phyloP scores from a whole-genome alignment of 2,797 vertebrate genomes.

The Pseudopleuronectes americanus region DNA sequence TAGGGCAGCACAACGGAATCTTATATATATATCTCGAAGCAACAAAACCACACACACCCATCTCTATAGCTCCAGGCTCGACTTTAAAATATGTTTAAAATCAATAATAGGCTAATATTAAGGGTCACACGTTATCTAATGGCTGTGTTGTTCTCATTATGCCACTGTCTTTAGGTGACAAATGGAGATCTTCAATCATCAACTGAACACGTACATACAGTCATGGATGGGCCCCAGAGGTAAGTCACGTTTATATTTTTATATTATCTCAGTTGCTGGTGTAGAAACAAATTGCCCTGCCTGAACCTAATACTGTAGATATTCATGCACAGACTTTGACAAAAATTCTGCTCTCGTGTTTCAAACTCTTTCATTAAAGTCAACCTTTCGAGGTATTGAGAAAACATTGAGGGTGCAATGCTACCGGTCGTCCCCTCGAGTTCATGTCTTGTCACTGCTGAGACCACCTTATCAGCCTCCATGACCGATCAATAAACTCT shows the following conservation, averaged over 20 bases:
- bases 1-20: not conserved
- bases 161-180: constrained; percentile 77
- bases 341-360: constrained; percentile 11
- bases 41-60: too few species aligned
- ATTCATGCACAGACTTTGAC: not conserved
- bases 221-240: constrained; percentile 95
- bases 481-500: not conserved
- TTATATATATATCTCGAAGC: too few species aligned
- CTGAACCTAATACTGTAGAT: not conserved
- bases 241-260: constrained; percentile 71
- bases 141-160: constrained; percentile 2
- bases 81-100: too few species aligned
- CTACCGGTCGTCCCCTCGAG: constrained; percentile 9
- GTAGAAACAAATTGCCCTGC: too few species aligned
- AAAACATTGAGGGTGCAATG: constrained; percentile 23
- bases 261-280: not conserved
- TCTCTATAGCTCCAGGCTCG: too few species aligned
- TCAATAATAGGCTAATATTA: too few species aligned
- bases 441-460: constrained; percentile 1
- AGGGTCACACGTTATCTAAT: not conserved
- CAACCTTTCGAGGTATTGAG: constrained; percentile 16
- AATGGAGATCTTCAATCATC: constrained; percentile 93
- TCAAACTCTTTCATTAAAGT: not conserved
- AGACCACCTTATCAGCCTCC: not conserved
- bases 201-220: constrained; percentile 89